A percentile compares a stretch with the other conserved stretches of the same genome.
phyloP scores from a whole-genome alignment of 2,113 vertebrate species.

The Cephalopterus ornatus region DNA sequence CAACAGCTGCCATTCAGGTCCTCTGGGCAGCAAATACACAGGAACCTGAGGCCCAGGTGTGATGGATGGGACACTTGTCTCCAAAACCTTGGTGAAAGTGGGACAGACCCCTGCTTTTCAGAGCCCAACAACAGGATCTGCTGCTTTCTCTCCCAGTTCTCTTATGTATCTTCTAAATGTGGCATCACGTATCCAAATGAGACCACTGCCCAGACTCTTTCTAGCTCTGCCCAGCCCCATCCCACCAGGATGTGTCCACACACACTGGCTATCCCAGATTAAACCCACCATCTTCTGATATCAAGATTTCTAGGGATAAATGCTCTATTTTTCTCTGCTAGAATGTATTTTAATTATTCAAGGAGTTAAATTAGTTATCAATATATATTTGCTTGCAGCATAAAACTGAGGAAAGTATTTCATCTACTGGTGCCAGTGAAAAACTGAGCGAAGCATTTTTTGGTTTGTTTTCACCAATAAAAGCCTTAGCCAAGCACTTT shows the following conservation, averaged over 20 bases:
- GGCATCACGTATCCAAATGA: rapidly evolving
- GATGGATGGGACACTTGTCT: neutral
- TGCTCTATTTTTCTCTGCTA: neutral
- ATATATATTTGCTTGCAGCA: neutral
- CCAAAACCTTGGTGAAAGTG: neutral
- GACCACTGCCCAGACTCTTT: neutral
- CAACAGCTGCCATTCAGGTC: neutral
- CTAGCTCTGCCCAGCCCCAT: neutral
- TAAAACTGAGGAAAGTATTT: conserved; percentile 5
- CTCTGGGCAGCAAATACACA: neutral
- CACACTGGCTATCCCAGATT: neutral
- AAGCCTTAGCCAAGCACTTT: conserved; percentile 61
- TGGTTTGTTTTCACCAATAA: conserved; percentile 3
- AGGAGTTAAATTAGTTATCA: neutral
- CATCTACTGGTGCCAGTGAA: conserved; percentile 13
- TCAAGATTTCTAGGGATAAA: neutral
- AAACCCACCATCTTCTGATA: neutral
- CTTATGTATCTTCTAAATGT: neutral
- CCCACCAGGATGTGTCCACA: neutral
- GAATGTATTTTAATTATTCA: neutral
- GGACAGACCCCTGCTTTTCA: neutral
- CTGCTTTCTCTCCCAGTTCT: neutral
- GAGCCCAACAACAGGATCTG: neutral
- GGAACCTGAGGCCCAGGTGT: neutral
- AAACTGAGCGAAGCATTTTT: conserved; percentile 56